These are phyloP conservation scores for Sinodicranocentrus sp. DNA, from an alignment of 2,888 invertebrate genomes.

Conservation along the genomic window DNA sequence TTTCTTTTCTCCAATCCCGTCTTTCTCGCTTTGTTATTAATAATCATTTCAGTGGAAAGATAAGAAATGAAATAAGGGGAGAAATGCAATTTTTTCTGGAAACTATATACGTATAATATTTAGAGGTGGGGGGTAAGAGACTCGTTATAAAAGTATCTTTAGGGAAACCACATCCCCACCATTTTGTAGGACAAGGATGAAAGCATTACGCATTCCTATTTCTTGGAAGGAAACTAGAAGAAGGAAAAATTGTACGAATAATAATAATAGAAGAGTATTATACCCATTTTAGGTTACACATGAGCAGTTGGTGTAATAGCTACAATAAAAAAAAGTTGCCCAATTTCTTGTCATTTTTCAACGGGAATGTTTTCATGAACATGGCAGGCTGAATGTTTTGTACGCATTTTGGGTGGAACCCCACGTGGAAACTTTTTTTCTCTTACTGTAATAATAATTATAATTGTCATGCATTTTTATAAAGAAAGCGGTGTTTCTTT, in stretches of 20 bases:
- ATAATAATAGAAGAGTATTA: slow-evolving; percentile 5
- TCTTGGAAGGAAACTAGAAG: slow-evolving; percentile 8
- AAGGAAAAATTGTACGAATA: slow-evolving; percentile 19
- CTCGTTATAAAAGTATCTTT: not conserved
- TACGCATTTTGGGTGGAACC: not conserved
- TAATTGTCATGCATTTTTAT: slow-evolving; percentile 50
- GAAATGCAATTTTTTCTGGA: slow-evolving; percentile 47
- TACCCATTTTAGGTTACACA: not conserved
- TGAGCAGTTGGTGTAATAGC: slow-evolving; percentile 34
- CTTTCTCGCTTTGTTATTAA: slow-evolving; percentile 63
- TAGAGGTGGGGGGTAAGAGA: no score
- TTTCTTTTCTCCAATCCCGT: not conserved
- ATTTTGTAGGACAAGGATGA: not conserved
- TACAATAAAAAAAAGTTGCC: slow-evolving; percentile 55
- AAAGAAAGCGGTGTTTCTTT: not conserved
- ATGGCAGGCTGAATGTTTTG: no score
- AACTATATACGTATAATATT: no score
- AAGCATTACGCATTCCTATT: not conserved
- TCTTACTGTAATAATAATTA: slow-evolving; percentile 39
- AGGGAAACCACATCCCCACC: not conserved
- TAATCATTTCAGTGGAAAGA: slow-evolving; percentile 72
- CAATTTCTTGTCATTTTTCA: slow-evolving; percentile 39
- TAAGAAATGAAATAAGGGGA: slow-evolving; percentile 55
- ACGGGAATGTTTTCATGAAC: not conserved
- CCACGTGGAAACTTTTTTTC: slow-evolving; percentile 49